Conservation (phyloP, 2,797 vertebrate species). For the Bradypodion pumilum region DNA sequence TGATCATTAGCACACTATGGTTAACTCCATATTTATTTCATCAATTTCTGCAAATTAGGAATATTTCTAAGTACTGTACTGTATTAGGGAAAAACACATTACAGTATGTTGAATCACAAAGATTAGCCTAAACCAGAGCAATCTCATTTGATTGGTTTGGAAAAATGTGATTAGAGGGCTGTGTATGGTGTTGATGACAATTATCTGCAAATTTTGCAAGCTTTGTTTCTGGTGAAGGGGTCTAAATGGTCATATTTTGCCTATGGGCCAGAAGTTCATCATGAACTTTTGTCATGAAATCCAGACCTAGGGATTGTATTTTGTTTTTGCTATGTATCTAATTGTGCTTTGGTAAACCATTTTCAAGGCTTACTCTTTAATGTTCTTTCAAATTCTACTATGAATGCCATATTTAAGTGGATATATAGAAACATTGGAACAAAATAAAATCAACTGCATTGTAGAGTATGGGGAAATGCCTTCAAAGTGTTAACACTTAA, state of each 20-base stretch:
- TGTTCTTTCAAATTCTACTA: constrained; percentile 37
- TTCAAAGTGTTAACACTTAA: constrained; percentile 14
- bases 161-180: background rate
- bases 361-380: constrained; percentile 38
- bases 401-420: constrained; percentile 36
- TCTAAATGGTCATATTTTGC: background rate
- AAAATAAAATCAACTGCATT: constrained; percentile 42
- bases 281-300: constrained; percentile 17
- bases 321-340: background rate
- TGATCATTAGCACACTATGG: constrained; percentile 9
- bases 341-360: constrained; percentile 3
- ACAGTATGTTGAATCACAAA: background rate
- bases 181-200: background rate
- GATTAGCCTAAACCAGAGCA: background rate
- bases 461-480: constrained; percentile 29
- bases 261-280: background rate
- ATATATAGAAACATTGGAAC: constrained; percentile 54
- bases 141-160: constrained; percentile 3
- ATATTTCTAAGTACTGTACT: no score
- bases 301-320: rapidly evolving
- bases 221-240: background rate
- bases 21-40: constrained; percentile 6
- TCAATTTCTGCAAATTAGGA: constrained; percentile 5
- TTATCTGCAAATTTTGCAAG: background rate
- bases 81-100: background rate